Conservation (phyloP, 1,140 invertebrate species). For the Hyposmocoma kahamanoa region DNA sequence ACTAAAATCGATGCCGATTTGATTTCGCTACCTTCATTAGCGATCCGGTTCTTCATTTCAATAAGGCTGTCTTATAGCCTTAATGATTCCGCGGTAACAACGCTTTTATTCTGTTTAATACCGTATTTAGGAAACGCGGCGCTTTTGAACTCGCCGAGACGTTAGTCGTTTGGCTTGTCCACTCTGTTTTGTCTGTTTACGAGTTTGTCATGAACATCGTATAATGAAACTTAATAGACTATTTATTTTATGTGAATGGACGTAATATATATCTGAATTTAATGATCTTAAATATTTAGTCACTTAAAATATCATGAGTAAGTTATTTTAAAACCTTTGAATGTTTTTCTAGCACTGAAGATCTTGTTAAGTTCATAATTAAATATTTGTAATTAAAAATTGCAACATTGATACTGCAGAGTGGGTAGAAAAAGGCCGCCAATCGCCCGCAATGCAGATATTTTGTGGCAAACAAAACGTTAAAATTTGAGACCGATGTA, state of each 20-base stretch:
- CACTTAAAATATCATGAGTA: no score
- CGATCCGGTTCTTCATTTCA: slow-evolving; percentile 64
- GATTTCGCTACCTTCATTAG: slow-evolving; percentile 67
- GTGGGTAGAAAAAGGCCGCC: no score
- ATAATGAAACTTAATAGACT: slow-evolving; percentile 36
- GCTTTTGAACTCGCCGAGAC: slow-evolving; percentile 46
- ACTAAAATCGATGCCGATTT: slow-evolving; percentile 64
- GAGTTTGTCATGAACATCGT: slow-evolving; percentile 38
- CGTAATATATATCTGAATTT: no score
- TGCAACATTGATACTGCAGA: no score
- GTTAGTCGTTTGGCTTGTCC: slow-evolving; percentile 38
- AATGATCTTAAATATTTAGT: no score
- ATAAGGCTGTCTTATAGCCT: slow-evolving; percentile 54
- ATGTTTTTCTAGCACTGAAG: no score
- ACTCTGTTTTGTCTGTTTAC: slow-evolving; percentile 31
- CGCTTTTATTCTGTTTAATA: slow-evolving; percentile 59
- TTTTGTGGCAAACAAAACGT: no score
- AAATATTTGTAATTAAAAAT: no score
- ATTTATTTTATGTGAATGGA: neutral
- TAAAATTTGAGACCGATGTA: no score
- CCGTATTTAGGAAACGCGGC: slow-evolving; percentile 63
- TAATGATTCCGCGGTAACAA: slow-evolving; percentile 66
- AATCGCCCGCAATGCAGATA: no score
- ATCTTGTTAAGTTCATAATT: no score
- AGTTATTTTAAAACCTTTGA: no score